Evolutionary conservation across 1,140 invertebrate species (phyloP).

Genomic region (Pissodes strobi): DNA sequence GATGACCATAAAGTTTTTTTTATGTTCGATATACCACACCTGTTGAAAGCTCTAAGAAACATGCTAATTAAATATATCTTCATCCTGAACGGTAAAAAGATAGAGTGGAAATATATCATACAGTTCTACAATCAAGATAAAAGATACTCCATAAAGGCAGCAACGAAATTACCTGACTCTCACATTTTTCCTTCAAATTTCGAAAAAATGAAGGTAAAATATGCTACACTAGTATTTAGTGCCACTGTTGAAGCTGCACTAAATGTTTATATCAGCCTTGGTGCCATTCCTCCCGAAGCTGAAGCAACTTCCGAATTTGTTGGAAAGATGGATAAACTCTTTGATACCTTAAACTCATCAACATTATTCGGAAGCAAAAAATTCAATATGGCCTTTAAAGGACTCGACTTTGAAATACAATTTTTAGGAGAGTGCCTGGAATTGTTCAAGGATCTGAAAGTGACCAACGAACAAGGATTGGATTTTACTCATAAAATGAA

Average conservation of each 20-base stretch:
- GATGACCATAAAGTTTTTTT: slow-evolving; percentile 19
- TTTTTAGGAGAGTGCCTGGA: neutral
- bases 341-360: slow-evolving; percentile 31
- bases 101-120: slow-evolving; percentile 16
- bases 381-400: slow-evolving; percentile 8
- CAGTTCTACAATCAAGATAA: slow-evolving; percentile 21
- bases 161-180: slow-evolving; percentile 30
- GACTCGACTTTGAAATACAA: neutral
- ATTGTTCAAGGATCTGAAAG: too few species aligned
- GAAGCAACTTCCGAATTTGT: slow-evolving; percentile 14
- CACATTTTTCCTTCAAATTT: slow-evolving; percentile 28
- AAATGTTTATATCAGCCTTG: slow-evolving; percentile 13
- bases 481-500: too few species aligned
- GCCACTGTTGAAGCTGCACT: slow-evolving; percentile 10
- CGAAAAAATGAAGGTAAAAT: slow-evolving; percentile 34
- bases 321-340: slow-evolving; percentile 12
- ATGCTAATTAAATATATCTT: slow-evolving; percentile 23
- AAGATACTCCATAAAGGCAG: neutral
- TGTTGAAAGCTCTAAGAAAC: slow-evolving; percentile 31
- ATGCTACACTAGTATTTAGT: slow-evolving; percentile 33
- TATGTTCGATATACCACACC: slow-evolving; percentile 26
- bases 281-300: neutral
- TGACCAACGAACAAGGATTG: neutral
- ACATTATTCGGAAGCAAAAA: neutral
- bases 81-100: neutral